phyloP scores from a whole-genome alignment of 2,797 vertebrate genomes.

The Otus scops region DNA sequence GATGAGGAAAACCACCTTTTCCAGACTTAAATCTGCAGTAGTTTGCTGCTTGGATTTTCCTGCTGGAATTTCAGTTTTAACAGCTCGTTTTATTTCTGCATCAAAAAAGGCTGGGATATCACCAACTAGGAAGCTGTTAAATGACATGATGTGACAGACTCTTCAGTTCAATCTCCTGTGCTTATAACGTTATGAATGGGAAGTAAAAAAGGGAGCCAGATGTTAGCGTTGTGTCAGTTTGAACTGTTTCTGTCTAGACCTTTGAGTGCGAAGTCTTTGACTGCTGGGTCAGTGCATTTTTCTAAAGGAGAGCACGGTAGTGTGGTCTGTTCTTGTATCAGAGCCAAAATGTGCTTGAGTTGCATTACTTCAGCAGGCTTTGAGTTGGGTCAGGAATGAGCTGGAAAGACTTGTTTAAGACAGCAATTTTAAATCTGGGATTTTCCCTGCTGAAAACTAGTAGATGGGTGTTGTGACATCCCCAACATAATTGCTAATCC shows the following conservation, averaged over 20 bases:
- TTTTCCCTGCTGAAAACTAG: slow-evolving; percentile 13
- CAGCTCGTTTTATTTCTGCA: neutral
- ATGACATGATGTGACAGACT: neutral
- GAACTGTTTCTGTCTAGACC: neutral
- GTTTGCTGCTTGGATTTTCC: neutral
- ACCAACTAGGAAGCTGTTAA: neutral
- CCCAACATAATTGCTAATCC: neutral
- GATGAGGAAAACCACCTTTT: neutral
- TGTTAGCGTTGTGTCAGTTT: neutral
- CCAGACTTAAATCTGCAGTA: neutral
- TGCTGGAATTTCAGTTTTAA: neutral
- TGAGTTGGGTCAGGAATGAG: neutral
- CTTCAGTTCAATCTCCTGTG: neutral
- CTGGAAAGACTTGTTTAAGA: neutral
- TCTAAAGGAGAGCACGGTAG: neutral
- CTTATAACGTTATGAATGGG: neutral
- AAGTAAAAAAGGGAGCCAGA: neutral
- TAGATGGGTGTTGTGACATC: slow-evolving; percentile 10
- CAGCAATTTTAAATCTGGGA: neutral
- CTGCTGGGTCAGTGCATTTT: neutral
- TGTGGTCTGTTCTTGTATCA: neutral
- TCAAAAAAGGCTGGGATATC: neutral
- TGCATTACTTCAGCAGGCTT: neutral
- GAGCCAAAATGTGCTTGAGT: neutral
- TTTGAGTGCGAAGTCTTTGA: neutral